phyloP scores from a whole-genome alignment of 2,888 invertebrate species.

The Nipponacmea schrenckii region DNA sequence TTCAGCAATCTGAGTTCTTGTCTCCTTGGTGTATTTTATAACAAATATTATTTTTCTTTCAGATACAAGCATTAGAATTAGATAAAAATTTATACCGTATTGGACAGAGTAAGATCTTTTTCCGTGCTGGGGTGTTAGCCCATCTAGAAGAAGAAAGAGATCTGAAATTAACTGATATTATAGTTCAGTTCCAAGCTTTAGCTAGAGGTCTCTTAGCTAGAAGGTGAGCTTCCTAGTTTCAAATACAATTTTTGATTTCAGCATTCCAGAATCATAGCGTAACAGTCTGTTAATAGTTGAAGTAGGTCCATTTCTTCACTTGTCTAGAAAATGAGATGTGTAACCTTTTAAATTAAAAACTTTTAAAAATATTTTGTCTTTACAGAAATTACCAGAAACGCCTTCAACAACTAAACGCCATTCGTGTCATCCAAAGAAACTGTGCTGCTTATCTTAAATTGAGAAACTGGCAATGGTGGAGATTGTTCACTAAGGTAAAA shows the following conservation, averaged over 20 bases:
- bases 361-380: constrained; percentile 12
- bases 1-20: too few species aligned
- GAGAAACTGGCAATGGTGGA: constrained; percentile 99
- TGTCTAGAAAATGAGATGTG: neutral
- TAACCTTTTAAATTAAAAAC: neutral
- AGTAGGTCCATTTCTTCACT: neutral
- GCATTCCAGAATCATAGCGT: too few species aligned
- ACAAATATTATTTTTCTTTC: constrained; percentile 15
- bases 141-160: constrained; percentile 99
- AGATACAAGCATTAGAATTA: constrained; percentile 91
- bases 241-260: too few species aligned
- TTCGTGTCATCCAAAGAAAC: constrained; percentile 98
- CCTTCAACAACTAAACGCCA: constrained; percentile 96
- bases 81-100: constrained; percentile 96
- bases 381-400: constrained; percentile 91
- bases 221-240: constrained; percentile 60
- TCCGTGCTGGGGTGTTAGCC: constrained; percentile 97
- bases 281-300: too few species aligned
- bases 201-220: constrained; percentile 95
- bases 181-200: constrained; percentile 96
- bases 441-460: constrained; percentile 98
- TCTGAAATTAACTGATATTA: constrained; percentile 97
- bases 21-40: too few species aligned
- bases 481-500: constrained; percentile 90
- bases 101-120: constrained; percentile 99